Percentiles rank a stretch among this genome's conserved stretches.
phyloP scores from a whole-genome alignment of 1,140 invertebrate genomes.

The Bathynomus jamesi region DNA sequence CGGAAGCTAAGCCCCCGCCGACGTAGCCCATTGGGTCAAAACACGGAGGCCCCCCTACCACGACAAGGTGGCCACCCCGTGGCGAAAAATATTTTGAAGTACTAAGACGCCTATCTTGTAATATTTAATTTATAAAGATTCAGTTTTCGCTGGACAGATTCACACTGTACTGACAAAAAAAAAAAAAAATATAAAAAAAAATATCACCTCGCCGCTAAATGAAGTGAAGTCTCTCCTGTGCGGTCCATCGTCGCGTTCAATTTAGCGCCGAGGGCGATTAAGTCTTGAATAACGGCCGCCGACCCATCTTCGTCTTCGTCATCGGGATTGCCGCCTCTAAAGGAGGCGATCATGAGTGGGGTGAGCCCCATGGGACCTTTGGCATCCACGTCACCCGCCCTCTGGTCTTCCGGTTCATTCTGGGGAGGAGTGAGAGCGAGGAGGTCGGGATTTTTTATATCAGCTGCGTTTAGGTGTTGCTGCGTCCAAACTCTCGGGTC shows the following conservation, averaged over 20 bases:
- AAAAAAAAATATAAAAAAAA: conserved; percentile 26
- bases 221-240: conserved; percentile 87
- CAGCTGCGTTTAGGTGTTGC: conserved; percentile 82
- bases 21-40: too few species aligned
- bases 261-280: conserved; percentile 84
- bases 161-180: too few species aligned
- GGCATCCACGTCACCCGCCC: conserved; percentile 64
- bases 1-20: too few species aligned
- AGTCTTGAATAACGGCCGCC: conserved; percentile 80
- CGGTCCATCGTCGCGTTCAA: conserved; percentile 87
- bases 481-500: conserved; percentile 83
- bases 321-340: conserved; percentile 60
- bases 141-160: too few species aligned
- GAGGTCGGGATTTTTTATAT: conserved; percentile 58
- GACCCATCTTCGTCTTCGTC: conserved; percentile 77
- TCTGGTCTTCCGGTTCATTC: conserved; percentile 45
- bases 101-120: too few species aligned
- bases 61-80: too few species aligned
- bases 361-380: conserved; percentile 84
- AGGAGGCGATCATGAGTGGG: conserved; percentile 86
- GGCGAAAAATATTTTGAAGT: too few species aligned
- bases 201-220: conserved; percentile 72
- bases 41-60: too few species aligned
- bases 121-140: neutral
- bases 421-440: conserved; percentile 59